Percentiles rank a stretch among this genome's conserved stretches.
phyloP scores from a whole-genome alignment of 30 jellyfish, hydroid and myxozoan species.

The Chrysaora quinquecirrha region DNA sequence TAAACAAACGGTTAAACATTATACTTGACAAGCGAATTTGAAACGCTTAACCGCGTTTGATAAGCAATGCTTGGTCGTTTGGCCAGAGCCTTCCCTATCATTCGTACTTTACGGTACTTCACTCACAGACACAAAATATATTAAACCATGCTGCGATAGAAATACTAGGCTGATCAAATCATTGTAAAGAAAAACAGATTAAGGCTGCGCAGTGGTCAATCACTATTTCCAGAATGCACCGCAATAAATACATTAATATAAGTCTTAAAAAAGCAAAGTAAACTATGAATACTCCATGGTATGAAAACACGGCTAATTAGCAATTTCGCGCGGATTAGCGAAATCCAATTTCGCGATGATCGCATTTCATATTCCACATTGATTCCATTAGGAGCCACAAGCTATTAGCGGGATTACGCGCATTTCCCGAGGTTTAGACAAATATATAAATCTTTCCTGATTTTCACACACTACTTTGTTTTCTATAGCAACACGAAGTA shows the following conservation, averaged over 20 bases:
- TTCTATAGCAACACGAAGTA: background rate
- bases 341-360: conserved; percentile 4
- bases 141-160: no score
- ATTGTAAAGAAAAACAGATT: no score
- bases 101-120: no score
- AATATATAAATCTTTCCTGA: background rate
- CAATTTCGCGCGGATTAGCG: background rate
- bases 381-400: conserved; percentile 21
- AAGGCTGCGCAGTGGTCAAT: no score
- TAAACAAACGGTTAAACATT: no score
- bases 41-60: no score
- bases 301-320: background rate
- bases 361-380: background rate
- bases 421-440: conserved; percentile 34
- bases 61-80: no score
- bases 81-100: no score
- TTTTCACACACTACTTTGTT: background rate
- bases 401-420: conserved; percentile 16
- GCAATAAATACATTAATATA: background rate
- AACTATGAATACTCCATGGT: background rate
- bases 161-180: no score
- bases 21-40: no score
- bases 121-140: no score
- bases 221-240: background rate
- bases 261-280: background rate